Percentiles rank a stretch among this genome's conserved stretches.
Conservation (phyloP, 2,888 invertebrate species). For the Thera britannica region DNA sequence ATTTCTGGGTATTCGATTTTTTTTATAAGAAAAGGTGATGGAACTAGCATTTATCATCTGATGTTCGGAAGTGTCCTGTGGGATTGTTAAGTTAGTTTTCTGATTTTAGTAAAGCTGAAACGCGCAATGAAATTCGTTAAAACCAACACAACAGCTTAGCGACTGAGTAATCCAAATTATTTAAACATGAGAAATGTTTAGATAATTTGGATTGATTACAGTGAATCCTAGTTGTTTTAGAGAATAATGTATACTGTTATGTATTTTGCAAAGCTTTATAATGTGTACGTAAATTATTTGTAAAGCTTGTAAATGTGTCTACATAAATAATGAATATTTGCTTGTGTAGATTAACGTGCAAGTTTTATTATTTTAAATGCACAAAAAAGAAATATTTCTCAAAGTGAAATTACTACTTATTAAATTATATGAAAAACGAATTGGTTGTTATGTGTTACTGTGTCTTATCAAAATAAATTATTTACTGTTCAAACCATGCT, state of each 20-base stretch:
- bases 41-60: too few species aligned
- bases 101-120: constrained; percentile 12
- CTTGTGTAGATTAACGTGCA: constrained; percentile 6
- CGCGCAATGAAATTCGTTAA: not conserved
- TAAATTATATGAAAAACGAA: not conserved
- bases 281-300: not conserved
- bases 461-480: constrained; percentile 24
- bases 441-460: constrained; percentile 13
- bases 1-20: too few species aligned
- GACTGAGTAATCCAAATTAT: too few species aligned
- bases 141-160: too few species aligned
- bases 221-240: not conserved
- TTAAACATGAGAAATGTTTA: too few species aligned
- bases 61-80: not conserved
- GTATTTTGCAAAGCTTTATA: not conserved
- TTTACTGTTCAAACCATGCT: constrained; percentile 49
- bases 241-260: not conserved
- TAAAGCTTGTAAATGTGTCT: not conserved
- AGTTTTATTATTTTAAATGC: not conserved
- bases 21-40: too few species aligned
- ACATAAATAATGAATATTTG: not conserved
- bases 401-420: not conserved
- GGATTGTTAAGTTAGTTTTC: not conserved
- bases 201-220: not conserved
- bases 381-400: not conserved